Evolutionary conservation across 2,888 invertebrate species (phyloP).

Genomic region (Mechanitis mazaeus): DNA sequence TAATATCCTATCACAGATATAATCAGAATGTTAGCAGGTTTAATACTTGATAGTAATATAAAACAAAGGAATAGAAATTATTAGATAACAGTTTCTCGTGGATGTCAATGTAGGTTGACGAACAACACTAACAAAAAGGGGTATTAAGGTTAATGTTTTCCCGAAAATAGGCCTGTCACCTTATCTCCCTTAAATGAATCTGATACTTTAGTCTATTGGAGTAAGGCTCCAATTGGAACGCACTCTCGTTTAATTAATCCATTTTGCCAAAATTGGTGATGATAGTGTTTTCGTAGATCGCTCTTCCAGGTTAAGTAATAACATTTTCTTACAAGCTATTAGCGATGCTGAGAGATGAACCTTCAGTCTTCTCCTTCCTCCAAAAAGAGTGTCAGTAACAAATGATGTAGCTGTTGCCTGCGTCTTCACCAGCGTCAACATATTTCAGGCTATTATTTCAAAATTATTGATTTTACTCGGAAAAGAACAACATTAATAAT

Average conservation of each 20-base stretch:
- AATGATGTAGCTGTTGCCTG: too few species aligned
- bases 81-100: conserved; percentile 31
- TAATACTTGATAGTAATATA: too few species aligned
- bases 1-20: too few species aligned
- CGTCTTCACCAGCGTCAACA: too few species aligned
- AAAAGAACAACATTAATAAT: too few species aligned
- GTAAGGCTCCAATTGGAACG: conserved; percentile 13
- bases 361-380: background rate
- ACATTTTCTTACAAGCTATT: conserved; percentile 11
- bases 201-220: background rate
- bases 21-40: too few species aligned
- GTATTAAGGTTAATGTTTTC: conserved; percentile 40
- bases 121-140: conserved; percentile 33
- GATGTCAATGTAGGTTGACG: conserved; percentile 32
- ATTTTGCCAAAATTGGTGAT: conserved; percentile 17
- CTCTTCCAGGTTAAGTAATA: conserved; percentile 17
- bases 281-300: conserved; percentile 19
- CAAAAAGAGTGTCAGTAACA: too few species aligned
- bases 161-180: conserved; percentile 40
- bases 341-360: background rate
- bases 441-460: too few species aligned
- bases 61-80: too few species aligned
- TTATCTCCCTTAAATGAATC: conserved; percentile 21
- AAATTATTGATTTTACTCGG: too few species aligned
- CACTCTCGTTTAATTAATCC: conserved; percentile 15